Conservation (phyloP, 2,888 invertebrate species). For the Tachystola acroxantha region DNA sequence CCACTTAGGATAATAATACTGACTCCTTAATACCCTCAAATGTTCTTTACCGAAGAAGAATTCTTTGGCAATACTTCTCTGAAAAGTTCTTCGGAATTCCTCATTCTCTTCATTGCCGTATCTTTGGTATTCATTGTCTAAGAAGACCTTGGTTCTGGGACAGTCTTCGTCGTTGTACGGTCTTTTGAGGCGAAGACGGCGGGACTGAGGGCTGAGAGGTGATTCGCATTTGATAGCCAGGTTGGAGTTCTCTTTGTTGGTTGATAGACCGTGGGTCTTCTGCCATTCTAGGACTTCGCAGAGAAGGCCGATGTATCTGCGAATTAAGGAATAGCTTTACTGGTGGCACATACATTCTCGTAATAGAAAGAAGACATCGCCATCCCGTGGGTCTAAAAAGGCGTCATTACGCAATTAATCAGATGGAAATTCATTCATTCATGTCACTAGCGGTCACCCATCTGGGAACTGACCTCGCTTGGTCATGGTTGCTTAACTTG, state of each 20-base stretch:
- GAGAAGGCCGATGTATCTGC: constrained; percentile 91
- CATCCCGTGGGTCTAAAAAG: too few species aligned
- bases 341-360: too few species aligned
- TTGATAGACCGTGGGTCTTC: constrained; percentile 69
- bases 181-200: constrained; percentile 52
- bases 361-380: too few species aligned
- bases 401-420: too few species aligned
- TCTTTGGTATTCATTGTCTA: constrained; percentile 39
- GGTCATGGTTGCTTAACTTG: too few species aligned
- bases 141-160: constrained; percentile 37
- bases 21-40: constrained; percentile 50
- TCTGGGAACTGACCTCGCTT: too few species aligned
- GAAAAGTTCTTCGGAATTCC: constrained; percentile 38
- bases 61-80: constrained; percentile 30
- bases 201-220: constrained; percentile 52
- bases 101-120: constrained; percentile 67
- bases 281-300: constrained; percentile 95
- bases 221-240: constrained; percentile 77
- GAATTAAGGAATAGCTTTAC: too few species aligned
- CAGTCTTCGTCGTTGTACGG: constrained; percentile 49
- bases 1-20: constrained; percentile 62
- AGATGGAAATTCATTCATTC: too few species aligned
- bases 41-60: constrained; percentile 58
- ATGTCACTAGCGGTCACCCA: too few species aligned
- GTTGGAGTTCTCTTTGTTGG: constrained; percentile 64